phyloP scores from a whole-genome alignment of 2,113 vertebrate species.

The Percopsis transmontana region DNA sequence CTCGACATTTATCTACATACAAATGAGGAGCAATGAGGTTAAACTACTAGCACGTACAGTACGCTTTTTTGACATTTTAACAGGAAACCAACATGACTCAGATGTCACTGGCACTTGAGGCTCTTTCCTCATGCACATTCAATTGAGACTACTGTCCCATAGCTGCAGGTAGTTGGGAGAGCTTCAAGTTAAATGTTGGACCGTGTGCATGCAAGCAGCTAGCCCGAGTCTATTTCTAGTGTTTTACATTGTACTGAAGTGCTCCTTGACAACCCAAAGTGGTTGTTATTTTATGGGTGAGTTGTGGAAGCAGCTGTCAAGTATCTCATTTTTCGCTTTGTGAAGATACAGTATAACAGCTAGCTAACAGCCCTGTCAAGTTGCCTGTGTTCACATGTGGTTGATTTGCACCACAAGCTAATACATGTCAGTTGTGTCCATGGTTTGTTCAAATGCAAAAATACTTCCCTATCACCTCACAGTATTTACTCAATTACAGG shows the following conservation, averaged over 20 bases:
- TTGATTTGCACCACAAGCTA: slow-evolving; percentile 16
- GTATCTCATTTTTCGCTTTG: slow-evolving; percentile 16
- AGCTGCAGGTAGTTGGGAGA: not conserved
- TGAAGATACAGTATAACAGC: slow-evolving; percentile 2
- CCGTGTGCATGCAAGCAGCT: not conserved
- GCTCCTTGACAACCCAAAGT: slow-evolving; percentile 14
- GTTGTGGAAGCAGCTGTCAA: slow-evolving; percentile 28
- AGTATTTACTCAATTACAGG: too few species aligned
- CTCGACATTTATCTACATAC: too few species aligned
- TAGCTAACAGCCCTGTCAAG: slow-evolving; percentile 14
- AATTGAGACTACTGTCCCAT: not conserved
- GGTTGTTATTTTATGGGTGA: slow-evolving; percentile 3
- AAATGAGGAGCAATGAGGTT: too few species aligned
- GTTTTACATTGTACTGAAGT: slow-evolving; percentile 19
- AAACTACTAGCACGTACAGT: too few species aligned
- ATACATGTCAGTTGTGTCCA: not conserved
- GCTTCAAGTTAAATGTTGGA: not conserved
- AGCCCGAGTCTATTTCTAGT: slow-evolving; percentile 3
- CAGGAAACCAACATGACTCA: too few species aligned
- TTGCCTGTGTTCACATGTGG: slow-evolving; percentile 7
- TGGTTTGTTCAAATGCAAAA: slow-evolving; percentile 21
- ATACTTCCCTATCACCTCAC: too few species aligned
- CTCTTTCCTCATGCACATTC: not conserved
- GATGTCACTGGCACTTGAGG: too few species aligned
- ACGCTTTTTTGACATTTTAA: too few species aligned